These are phyloP conservation scores for Pseudopodoces humilis DNA, from an alignment of 2,113 vertebrate species.

Conservation along the genomic window DNA sequence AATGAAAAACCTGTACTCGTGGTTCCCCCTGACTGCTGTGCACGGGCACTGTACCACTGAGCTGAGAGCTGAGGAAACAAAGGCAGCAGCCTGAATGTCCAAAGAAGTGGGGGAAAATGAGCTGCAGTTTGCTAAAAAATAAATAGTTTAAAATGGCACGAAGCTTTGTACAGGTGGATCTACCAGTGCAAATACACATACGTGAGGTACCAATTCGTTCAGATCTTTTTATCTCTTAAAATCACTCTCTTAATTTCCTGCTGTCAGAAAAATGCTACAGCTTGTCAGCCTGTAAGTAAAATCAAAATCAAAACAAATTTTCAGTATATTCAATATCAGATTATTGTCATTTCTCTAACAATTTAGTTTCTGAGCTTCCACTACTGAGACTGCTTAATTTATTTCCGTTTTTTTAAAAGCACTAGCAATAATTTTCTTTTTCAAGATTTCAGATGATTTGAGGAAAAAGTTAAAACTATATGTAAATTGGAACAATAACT, in stretches of 20 bases:
- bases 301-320: background rate
- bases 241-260: constrained; percentile 38
- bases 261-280: constrained; percentile 12
- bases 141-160: constrained; percentile 61
- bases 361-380: background rate
- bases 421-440: background rate
- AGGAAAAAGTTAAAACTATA: background rate
- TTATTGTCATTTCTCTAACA: background rate
- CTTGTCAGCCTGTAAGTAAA: background rate
- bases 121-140: constrained; percentile 36
- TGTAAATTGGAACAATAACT: constrained; percentile 44
- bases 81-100: constrained; percentile 47
- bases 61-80: constrained; percentile 27
- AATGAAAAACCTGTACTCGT: background rate
- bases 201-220: constrained; percentile 71
- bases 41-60: background rate
- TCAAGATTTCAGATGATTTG: constrained; percentile 15
- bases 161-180: constrained; percentile 58
- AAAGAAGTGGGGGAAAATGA: background rate
- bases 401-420: background rate
- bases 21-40: background rate
- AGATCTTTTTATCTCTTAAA: background rate
- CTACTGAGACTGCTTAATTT: background rate
- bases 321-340: background rate
- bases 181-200: constrained; percentile 72